Evolutionary conservation across 2,797 vertebrate genomes (phyloP).

Genomic region (Babyrousa celebensis): DNA sequence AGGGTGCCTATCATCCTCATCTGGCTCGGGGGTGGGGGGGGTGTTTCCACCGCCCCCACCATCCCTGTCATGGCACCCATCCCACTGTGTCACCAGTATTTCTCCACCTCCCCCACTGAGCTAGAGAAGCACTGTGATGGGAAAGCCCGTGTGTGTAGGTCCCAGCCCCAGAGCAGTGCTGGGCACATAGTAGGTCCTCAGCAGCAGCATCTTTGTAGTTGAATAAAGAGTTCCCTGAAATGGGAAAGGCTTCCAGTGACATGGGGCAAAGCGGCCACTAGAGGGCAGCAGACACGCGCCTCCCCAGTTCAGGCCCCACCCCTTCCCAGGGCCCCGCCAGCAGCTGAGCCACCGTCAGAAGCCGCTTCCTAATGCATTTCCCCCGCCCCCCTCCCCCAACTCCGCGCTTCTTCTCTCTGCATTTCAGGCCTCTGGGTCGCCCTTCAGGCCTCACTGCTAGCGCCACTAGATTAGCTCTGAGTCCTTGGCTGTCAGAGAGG

Average conservation of each 20-base stretch:
- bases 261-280: background rate
- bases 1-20: background rate
- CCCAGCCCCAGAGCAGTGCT: background rate
- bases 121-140: background rate
- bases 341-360: background rate
- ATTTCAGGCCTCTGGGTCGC: background rate
- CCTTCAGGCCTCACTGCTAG: background rate
- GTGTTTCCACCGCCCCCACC: background rate
- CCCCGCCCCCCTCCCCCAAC: background rate
- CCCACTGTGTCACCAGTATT: background rate
- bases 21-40: too few species aligned
- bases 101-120: background rate
- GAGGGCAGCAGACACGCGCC: background rate
- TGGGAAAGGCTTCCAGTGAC: background rate
- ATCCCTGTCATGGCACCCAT: background rate
- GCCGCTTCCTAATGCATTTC: background rate
- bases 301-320: accelerated
- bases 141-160: background rate
- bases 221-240: accelerated
- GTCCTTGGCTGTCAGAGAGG: background rate
- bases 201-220: background rate
- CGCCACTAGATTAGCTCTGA: background rate
- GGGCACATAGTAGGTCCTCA: background rate
- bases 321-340: accelerated
- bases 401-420: background rate